Base-by-base conservation (phyloP, 2,797 vertebrate species). In the Microctenopoma stevenorrisi region DNA sequence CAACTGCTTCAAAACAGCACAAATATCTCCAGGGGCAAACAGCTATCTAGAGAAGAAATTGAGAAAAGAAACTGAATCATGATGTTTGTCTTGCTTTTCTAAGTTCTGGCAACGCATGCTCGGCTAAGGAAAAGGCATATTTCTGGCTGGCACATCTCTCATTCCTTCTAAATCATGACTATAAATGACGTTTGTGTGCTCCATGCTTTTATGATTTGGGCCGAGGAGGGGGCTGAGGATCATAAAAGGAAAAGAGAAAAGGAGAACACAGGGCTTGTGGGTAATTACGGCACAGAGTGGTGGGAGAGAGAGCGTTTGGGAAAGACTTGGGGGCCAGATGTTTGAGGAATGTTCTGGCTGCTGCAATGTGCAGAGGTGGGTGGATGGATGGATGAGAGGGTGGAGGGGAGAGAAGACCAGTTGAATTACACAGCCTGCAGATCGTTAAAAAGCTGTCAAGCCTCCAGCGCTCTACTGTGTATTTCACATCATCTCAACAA, bases 311-410 rank as follows among this genome's bases (percentile, higher is more conserved):
- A 84, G 77, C 79, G 76, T 87, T 89, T 87, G 88, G 88, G 89
- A 89, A 89, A 86, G 88, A 91, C 84, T 93, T 72, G 35, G 89
- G 77, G 87, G 85, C 94, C 93, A 95, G 93, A 95, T 94, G 94
- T 94, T 90, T 85, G 86, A 92, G 93, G 93, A 95, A 94, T 94
- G 93, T 93, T 89, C 92, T 94, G 92, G 92, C 92, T 92, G 88
- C 90, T 87, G 86, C 85, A 79, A 80, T 74, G 82, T 71, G 82
- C 79, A 77, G 85, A 78, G 77, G 79, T 74, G 84, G 83, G 67
- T 72, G 84, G 82, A 61, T 86, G 76, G 73, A 58, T 77, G 79
- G 55, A 42, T 78, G 78, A 66, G 66, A 69, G 78, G 85, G 68
- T 16, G 62, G 76, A 71, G 82, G 79, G 87, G 84, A 64, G 65